These are phyloP conservation scores for Rhinopithecus roxellana DNA, from an alignment of 2,113 vertebrate species.

Conservation along the genomic window DNA sequence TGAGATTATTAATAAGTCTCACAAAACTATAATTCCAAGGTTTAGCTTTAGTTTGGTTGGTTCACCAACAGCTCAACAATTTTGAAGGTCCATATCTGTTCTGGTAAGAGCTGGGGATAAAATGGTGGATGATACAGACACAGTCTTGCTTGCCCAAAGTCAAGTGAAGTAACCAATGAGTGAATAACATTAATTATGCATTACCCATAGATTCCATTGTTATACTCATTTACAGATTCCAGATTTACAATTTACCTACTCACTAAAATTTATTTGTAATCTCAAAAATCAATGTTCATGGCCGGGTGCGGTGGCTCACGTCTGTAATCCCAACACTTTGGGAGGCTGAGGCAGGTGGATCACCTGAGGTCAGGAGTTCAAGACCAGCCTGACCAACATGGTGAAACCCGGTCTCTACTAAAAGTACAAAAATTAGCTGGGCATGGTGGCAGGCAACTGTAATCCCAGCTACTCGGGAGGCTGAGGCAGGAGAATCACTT, in stretches of 20 bases:
- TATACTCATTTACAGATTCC: background rate
- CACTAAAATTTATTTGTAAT: background rate
- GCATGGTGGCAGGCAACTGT: no score
- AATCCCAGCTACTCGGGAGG: no score
- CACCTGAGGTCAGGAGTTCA: no score
- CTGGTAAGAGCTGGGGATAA: background rate
- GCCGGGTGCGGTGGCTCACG: no score
- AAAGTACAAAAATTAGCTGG: no score
- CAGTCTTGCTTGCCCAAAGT: background rate
- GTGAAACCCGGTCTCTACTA: no score
- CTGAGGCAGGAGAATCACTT: no score
- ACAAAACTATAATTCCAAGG: background rate
- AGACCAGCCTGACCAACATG: no score
- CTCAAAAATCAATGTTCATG: background rate
- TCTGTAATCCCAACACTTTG: no score
- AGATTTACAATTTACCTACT: background rate
- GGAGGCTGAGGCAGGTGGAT: no score
- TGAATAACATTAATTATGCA: background rate
- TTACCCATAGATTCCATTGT: background rate
- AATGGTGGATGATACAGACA: no score
- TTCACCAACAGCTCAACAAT: background rate
- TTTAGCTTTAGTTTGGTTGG: background rate
- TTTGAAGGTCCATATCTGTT: background rate
- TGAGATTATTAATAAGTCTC: background rate
- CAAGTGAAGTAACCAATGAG: background rate